Evolutionary conservation across 2,113 vertebrate genomes (phyloP).

Genomic region (Salvelinus sp.): DNA sequence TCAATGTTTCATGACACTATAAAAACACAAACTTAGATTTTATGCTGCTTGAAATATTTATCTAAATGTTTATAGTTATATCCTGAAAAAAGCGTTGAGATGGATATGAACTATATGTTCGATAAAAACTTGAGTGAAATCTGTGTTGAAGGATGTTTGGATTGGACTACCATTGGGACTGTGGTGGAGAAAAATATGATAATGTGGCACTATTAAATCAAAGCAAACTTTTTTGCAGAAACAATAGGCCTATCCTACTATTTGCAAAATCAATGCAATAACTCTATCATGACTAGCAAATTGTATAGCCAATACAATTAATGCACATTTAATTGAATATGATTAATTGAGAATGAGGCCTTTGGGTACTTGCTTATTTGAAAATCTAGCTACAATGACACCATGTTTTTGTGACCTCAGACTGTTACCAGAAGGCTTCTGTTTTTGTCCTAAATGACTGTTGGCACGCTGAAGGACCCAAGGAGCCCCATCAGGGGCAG

Average conservation of each 20-base stretch:
- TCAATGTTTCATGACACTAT: constrained; percentile 54
- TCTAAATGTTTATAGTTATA: constrained; percentile 62
- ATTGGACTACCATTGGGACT: constrained; percentile 45
- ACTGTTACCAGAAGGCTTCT: no score
- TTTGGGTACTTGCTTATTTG: no score
- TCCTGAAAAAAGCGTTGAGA: constrained; percentile 46
- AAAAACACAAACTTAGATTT: constrained; percentile 65
- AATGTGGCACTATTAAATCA: constrained; percentile 45
- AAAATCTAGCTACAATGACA: no score
- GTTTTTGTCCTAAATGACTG: constrained; percentile 42
- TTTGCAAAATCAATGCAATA: no score
- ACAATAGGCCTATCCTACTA: background rate
- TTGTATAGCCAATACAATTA: no score
- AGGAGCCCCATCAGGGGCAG: constrained; percentile 65
- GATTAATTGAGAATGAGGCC: no score
- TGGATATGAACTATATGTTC: constrained; percentile 54
- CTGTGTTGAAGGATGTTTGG: constrained; percentile 54
- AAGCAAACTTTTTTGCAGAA: constrained; percentile 35
- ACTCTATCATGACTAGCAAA: background rate
- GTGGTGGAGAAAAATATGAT: constrained; percentile 33
- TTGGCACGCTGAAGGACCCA: constrained; percentile 49
- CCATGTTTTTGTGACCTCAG: no score
- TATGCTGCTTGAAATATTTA: constrained; percentile 55
- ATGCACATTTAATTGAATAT: no score
- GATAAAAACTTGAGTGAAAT: constrained; percentile 59